phyloP scores from a whole-genome alignment of 2,797 vertebrate genomes.

The Sebastes ruberrimus region DNA sequence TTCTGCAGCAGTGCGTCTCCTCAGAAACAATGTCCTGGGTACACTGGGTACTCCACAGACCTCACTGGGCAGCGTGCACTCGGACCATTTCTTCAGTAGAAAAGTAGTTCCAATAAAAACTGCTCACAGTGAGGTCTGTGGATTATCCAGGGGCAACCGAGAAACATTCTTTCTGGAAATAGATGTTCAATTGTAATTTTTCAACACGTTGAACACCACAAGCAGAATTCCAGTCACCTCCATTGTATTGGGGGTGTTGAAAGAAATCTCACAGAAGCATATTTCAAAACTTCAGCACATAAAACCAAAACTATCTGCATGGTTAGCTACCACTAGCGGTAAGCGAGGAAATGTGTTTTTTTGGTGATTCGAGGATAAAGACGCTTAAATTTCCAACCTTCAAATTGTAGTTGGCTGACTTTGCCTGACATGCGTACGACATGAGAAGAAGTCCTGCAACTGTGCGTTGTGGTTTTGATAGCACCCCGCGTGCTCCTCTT shows the following conservation, averaged over 20 bases:
- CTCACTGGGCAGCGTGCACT: slow-evolving; percentile 27
- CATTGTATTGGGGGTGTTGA: slow-evolving; percentile 39
- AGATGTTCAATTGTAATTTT: slow-evolving; percentile 54
- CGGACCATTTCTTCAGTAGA: slow-evolving; percentile 40
- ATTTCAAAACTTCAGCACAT: slow-evolving; percentile 59
- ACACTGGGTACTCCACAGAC: slow-evolving; percentile 34
- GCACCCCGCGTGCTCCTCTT: slow-evolving; percentile 32
- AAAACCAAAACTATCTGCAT: slow-evolving; percentile 56
- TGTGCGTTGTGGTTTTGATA: slow-evolving; percentile 43
- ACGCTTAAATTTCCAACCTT: not conserved
- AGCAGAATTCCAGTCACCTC: slow-evolving; percentile 43
- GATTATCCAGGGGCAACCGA: slow-evolving; percentile 32
- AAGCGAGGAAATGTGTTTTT: not conserved
- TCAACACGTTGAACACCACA: slow-evolving; percentile 52
- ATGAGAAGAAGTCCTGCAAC: not conserved
- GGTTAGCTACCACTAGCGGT: slow-evolving; percentile 5
- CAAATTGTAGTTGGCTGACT: no score
- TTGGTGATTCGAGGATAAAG: not conserved
- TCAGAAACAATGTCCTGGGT: slow-evolving; percentile 33
- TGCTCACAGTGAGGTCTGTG: slow-evolving; percentile 40
- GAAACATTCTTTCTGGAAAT: slow-evolving; percentile 59
- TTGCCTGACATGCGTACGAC: not conserved
- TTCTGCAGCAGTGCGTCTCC: not conserved
- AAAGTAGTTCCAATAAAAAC: slow-evolving; percentile 50
- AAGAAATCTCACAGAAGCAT: slow-evolving; percentile 22